phyloP scores from a whole-genome alignment of 2,113 vertebrate species.

The Columba janthina region DNA sequence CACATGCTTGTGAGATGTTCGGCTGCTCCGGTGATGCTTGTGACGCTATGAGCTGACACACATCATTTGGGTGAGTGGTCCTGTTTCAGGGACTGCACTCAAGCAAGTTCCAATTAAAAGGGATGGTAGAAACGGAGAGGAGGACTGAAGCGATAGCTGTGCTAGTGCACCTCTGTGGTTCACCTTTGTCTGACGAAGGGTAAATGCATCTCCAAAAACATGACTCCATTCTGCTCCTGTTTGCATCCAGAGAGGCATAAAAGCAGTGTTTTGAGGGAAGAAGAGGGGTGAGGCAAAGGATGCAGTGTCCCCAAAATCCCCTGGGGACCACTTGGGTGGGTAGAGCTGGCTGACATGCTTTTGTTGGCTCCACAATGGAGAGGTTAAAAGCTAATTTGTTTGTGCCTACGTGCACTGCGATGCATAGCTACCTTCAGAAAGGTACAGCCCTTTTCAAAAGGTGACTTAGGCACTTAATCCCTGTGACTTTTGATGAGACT shows the following conservation, averaged over 20 bases:
- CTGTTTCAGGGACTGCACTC: fast-evolving
- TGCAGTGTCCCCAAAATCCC: not conserved
- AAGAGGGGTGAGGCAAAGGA: not conserved
- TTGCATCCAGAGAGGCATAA: not conserved
- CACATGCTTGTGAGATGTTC: not conserved
- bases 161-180: not conserved
- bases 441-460: not conserved
- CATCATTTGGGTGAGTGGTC: not conserved
- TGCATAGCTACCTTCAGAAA: not conserved
- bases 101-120: not conserved
- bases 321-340: not conserved
- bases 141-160: fast-evolving
- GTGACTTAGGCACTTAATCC: not conserved
- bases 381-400: not conserved
- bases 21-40: not conserved
- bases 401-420: fast-evolving
- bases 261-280: not conserved
- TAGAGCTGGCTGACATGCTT: not conserved
- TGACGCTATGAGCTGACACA: not conserved
- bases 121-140: not conserved
- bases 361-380: not conserved
- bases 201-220: not conserved
- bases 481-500: not conserved
- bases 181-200: not conserved
- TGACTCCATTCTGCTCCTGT: not conserved